Evolutionary conservation across 2,113 vertebrate genomes (phyloP).

Genomic region (Psilopogon haemacephalus): DNA sequence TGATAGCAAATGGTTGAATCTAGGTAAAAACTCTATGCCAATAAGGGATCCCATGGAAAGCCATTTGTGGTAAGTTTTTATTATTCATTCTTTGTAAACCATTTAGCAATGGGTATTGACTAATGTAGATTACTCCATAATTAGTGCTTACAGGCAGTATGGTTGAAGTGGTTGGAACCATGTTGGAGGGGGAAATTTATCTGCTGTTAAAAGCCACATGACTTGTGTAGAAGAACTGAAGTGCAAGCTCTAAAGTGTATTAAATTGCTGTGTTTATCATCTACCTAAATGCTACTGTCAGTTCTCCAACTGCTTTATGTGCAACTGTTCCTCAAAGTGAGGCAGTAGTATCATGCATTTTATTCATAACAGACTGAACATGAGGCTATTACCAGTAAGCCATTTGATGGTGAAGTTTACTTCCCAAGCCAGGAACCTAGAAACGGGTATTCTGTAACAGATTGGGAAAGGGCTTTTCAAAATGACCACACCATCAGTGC

Average conservation of each 20-base stretch:
- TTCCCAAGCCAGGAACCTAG: slow-evolving; percentile 8
- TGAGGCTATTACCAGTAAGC: slow-evolving; percentile 47
- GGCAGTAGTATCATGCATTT: slow-evolving; percentile 13
- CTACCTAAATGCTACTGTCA: slow-evolving; percentile 49
- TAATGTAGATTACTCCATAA: slow-evolving; percentile 47
- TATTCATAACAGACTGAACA: slow-evolving; percentile 47
- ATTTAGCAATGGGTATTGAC: slow-evolving; percentile 2
- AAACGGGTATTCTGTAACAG: slow-evolving; percentile 47
- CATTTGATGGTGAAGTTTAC: slow-evolving; percentile 33
- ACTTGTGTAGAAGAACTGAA: background rate
- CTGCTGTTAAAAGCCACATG: slow-evolving; percentile 13
- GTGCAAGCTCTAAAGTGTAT: slow-evolving; percentile 14
- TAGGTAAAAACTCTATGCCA: background rate
- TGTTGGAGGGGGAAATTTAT: slow-evolving; percentile 4
- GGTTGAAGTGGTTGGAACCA: background rate
- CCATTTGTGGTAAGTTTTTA: slow-evolving; percentile 33
- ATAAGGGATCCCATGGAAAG: background rate
- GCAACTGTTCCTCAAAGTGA: slow-evolving; percentile 28
- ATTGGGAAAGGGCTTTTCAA: slow-evolving; percentile 37
- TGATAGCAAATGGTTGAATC: background rate
- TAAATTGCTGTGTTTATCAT: slow-evolving; percentile 39
- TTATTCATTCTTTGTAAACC: slow-evolving; percentile 16
- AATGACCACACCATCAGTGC: slow-evolving; percentile 37
- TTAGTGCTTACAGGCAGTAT: slow-evolving; percentile 32
- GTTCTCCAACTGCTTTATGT: slow-evolving; percentile 57